Base-by-base conservation (phyloP, 2,797 vertebrate genomes). In the Esox lucius region DNA sequence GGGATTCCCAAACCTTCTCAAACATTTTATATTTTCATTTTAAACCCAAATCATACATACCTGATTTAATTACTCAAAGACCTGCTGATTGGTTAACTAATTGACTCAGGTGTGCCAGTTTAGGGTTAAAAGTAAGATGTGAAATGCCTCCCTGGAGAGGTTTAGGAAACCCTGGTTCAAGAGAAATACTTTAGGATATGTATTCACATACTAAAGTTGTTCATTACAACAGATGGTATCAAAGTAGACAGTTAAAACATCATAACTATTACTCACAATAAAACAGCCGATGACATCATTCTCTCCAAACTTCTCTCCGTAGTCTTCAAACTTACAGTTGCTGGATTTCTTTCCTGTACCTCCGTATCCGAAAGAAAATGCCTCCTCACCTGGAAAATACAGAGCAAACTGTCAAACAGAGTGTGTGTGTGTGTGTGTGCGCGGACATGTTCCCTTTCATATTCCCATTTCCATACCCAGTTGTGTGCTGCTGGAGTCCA, bases 251-350 rank as follows among this genome's bases (percentile, higher is more conserved):
- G 19, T 53, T 7, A 53, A n/a, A 59, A n/a, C n/a, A 59, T 6
- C n/a, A 1, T 59, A 12, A 12, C 19, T 59, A 12, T 59, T 65
- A 91, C 96, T 94, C 88, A 98, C 97, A 76, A 94, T 93, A 82
- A 95, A 95, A 86, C 96, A 98, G 72, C 96, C 95, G 65, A 98
- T 94, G 83, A 98, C 95, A 9, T 98, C 96, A 16, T 96, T 97
- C 90, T 98, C 97, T 0, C 93, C 90, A 85, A 97, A 98, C 75
- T 88, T 91, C 88, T 98, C 96, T 0, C 96, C 97, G 0, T 94
- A 98, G 84, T 95, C 95, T 8, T 95, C 93, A 84, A 98, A 98
- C 72, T 96, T 97, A 82, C 95, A 95, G 87, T 94, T 94, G 1
- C 80, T 84, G 0, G 97, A 98, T 83, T 98, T 98, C 86, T 96